Percentiles rank a stretch among this genome's conserved stretches.
Evolutionary conservation across 2,797 vertebrate species (phyloP).

Genomic region (Sarcoramphus papa): DNA sequence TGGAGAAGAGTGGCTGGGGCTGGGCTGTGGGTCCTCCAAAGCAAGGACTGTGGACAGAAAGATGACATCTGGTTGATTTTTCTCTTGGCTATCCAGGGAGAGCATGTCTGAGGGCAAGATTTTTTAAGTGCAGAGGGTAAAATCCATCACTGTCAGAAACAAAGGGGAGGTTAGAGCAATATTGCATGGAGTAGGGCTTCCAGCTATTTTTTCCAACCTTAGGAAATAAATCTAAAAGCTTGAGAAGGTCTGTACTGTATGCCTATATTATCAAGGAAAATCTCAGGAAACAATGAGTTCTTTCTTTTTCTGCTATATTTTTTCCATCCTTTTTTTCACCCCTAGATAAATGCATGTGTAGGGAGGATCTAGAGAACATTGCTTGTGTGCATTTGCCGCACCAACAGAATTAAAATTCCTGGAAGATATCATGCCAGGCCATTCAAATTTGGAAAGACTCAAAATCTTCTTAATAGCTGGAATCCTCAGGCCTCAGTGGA

Average conservation of each 20-base stretch:
- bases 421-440: neutral
- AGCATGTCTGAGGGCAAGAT: neutral
- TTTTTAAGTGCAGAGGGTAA: neutral
- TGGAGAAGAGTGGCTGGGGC: neutral
- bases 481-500: neutral
- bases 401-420: neutral
- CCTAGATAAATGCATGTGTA: neutral
- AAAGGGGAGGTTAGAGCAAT: neutral
- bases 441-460: neutral
- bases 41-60: neutral
- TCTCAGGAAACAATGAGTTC: neutral
- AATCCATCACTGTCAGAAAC: conserved; percentile 32
- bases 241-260: neutral
- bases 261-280: neutral
- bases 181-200: neutral
- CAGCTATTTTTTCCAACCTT: neutral
- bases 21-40: neutral
- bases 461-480: neutral
- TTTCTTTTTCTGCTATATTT: neutral
- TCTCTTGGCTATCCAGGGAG: neutral
- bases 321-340: neutral
- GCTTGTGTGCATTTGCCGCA: neutral
- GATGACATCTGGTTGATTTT: neutral
- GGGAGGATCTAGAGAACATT: neutral
- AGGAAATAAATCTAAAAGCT: conserved; percentile 11